Conservation (phyloP, 2,888 invertebrate genomes). For the Lithophane semibrunnea region DNA sequence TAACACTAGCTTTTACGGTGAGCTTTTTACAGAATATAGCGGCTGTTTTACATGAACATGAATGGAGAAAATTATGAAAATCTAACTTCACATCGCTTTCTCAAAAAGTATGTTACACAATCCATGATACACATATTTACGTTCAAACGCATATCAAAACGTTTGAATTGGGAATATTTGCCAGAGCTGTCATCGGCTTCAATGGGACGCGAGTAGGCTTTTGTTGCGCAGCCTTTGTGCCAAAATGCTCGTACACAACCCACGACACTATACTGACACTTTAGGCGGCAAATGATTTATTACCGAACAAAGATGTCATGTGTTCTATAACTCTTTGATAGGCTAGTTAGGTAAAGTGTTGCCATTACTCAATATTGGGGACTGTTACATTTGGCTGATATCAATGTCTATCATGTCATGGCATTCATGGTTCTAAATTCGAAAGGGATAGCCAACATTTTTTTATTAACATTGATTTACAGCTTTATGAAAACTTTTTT, state of each 20-base stretch:
- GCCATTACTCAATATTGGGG: slow-evolving; percentile 10
- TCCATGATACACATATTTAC: slow-evolving; percentile 35
- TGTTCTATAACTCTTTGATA: slow-evolving; percentile 54
- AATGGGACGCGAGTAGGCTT: slow-evolving; percentile 64
- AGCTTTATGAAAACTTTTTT: not conserved
- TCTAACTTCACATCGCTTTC: slow-evolving; percentile 1
- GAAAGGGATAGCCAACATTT: not conserved
- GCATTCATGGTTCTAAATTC: not conserved
- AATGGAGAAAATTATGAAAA: not conserved
- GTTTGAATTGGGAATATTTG: slow-evolving; percentile 66
- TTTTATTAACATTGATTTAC: not conserved
- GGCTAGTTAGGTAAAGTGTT: slow-evolving; percentile 25
- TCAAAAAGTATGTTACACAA: slow-evolving; percentile 7
- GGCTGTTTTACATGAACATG: too few species aligned
- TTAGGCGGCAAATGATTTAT: slow-evolving; percentile 67
- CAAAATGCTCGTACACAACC: slow-evolving; percentile 61
- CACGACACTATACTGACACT: slow-evolving; percentile 52
- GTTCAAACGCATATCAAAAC: slow-evolving; percentile 58
- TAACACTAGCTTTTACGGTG: too few species aligned
- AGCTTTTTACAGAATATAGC: too few species aligned
- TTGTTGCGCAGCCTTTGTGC: slow-evolving; percentile 63
- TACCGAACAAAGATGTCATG: slow-evolving; percentile 52
- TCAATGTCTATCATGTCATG: not conserved
- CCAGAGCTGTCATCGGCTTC: slow-evolving; percentile 64
- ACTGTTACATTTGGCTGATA: not conserved